Percentiles rank a stretch among this genome's conserved stretches.
phyloP scores from a whole-genome alignment of 2,888 invertebrate genomes.

The Lasius fuliginosus region DNA sequence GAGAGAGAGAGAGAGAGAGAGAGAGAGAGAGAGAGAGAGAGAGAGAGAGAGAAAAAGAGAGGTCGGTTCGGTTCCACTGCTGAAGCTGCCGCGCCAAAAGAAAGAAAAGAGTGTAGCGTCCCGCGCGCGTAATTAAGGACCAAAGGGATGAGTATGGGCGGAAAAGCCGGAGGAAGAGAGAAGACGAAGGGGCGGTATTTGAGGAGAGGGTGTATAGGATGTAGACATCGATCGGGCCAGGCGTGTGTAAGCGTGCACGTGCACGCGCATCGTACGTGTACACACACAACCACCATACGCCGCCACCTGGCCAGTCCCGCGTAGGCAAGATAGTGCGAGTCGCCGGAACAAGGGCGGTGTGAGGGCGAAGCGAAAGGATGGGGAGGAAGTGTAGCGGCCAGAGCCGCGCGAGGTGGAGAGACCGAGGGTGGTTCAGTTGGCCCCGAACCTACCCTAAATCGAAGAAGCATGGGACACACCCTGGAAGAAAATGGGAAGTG shows the following conservation, averaged over 20 bases:
- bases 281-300: slow-evolving; percentile 64
- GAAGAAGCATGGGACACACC: slow-evolving; percentile 84
- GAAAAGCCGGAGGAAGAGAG: slow-evolving; percentile 44
- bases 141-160: slow-evolving; percentile 65
- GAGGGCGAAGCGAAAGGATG: slow-evolving; percentile 22
- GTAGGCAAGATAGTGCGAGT: slow-evolving; percentile 64
- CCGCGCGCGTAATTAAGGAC: slow-evolving; percentile 83
- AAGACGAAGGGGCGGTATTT: slow-evolving; percentile 43
- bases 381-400: slow-evolving; percentile 15
- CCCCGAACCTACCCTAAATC: slow-evolving; percentile 83
- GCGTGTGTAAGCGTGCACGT: slow-evolving; percentile 60
- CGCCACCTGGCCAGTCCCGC: slow-evolving; percentile 64
- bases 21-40: slow-evolving; percentile 1
- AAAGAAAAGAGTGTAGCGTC: slow-evolving; percentile 70
- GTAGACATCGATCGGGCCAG: slow-evolving; percentile 82
- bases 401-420: slow-evolving; percentile 30
- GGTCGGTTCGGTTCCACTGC: slow-evolving; percentile 28
- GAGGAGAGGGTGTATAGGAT: slow-evolving; percentile 51
- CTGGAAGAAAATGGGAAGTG: slow-evolving; percentile 80
- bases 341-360: slow-evolving; percentile 61
- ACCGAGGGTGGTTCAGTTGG: slow-evolving; percentile 57
- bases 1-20: slow-evolving; percentile 18
- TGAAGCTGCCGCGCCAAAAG: slow-evolving; percentile 38
- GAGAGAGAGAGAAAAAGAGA: slow-evolving; percentile 9
- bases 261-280: slow-evolving; percentile 60